Base-by-base conservation (phyloP, 2,113 vertebrate genomes). In the Dendropsophus ebraccatus region DNA sequence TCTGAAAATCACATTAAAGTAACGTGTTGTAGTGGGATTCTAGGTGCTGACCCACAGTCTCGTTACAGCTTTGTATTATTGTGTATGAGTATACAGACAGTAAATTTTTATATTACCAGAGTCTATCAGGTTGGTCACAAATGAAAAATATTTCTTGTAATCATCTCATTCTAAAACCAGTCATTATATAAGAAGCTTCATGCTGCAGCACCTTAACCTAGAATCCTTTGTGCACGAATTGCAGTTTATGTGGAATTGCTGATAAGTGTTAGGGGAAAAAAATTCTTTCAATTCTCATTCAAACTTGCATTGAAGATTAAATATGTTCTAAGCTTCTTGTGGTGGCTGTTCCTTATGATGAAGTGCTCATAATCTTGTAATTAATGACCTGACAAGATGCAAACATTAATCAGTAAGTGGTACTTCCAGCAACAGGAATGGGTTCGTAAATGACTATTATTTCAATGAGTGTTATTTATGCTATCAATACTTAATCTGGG, bases 371-470 rank as follows among this genome's bases (percentile, higher is more conserved):
- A 87, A 87, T 87, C 85, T 74, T 73, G 78, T 87, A 81, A 87
- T 87, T 87, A 81, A 87, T 87, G 77, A 74, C 85, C 85, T 87
- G 85, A 81, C 85, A 87, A 87, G 85, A 74, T 81, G 85, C 85
- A 87, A 87, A 81, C 85, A 81, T 87, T 87, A 87, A 81, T 87
- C 85, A 87, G 78, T 81, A 87, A 87, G 85, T 87, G 76, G 77
- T 87, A 87, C 85, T 87, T 74, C 67, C 49, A 81, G 78, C 85
- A 74, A 81, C 54, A 23, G 78, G 56, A 87, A 81, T 87, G 69
- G 78, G 30, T 87, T 81, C 17, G 85, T 74, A 81, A 86, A 86
- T 80, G 60, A 81, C 67, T 70, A 81, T 80, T 86, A 73, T 81
- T 81, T 73, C 77, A 60, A 41, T 73, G 35, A 73, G 78, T 81